Evolutionary conservation across 2,113 vertebrate species (phyloP), one percentile per base, ranked within the genome.

Genomic region (Rattus norvegicus): DNA sequence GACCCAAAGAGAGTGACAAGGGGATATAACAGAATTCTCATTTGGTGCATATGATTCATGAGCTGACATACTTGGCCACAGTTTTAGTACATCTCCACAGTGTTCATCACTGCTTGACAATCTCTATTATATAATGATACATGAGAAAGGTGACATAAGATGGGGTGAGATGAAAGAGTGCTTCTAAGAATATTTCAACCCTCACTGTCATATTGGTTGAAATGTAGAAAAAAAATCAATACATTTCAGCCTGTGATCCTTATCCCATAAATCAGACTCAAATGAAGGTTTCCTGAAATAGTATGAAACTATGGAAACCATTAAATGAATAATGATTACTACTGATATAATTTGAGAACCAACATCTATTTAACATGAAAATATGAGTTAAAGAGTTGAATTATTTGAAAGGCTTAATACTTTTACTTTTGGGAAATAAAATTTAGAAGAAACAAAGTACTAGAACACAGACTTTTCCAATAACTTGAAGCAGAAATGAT

Each of bases 61-160:
- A 69, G 22, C 0, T n/a, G 20, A 24, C 16, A 12, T 33, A 19
- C 6, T 43, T 33, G 8, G 11, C 2, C 12, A 72, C 1, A 36
- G 10, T 36, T 54, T 30, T 17, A n/a, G 1, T 8, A 69, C 1
- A 52, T 79, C 36, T 39, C 5, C 79, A 81, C 3, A 28, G 12
- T 16, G 30, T 36, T 19, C 54, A 56, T 56, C 54, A 56, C 11
- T 56, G 13, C 2, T 56, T 24, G 11, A 11, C 3, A 9, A 28
- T 39, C 2, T 61, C 39, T 20, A 17, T 7, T 39, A n/a, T 56
- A 70, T 54, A 52, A 26, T 54, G 22, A 28, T 72, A 88, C 36
- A n/a, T 7, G 0, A 33, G 20, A 70, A 70, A 1, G 19, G 3
- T 43, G 17, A 33, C 10, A 56, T 56, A 56, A 59, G 4, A 17